A percentile compares a stretch with the other conserved stretches of the same genome.
These are phyloP conservation scores for Alsophila aescularia DNA, from an alignment of 2,888 invertebrate genomes.

Conservation along the genomic window DNA sequence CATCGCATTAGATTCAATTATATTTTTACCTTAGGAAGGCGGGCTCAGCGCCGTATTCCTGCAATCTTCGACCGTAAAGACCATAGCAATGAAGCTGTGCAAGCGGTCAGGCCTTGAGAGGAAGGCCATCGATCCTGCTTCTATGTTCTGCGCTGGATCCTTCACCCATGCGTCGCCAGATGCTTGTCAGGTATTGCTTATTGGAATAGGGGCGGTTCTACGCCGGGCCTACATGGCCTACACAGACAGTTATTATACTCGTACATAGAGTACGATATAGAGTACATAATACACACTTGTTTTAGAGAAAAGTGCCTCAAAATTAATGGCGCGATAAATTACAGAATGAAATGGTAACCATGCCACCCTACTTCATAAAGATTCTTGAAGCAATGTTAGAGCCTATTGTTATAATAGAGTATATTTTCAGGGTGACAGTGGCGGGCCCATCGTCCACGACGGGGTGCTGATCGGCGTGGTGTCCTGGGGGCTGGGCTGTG, in stretches of 20 bases:
- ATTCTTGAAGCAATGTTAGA: too few species aligned
- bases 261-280: too few species aligned
- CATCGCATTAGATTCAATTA: too few species aligned
- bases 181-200: constrained; percentile 74
- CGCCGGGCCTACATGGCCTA: too few species aligned
- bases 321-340: too few species aligned
- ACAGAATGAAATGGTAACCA: too few species aligned
- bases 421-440: constrained; percentile 74
- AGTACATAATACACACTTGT: too few species aligned
- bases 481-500: constrained; percentile 80
- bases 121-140: constrained; percentile 70
- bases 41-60: constrained; percentile 70
- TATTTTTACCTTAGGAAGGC: constrained; percentile 57
- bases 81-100: constrained; percentile 77
- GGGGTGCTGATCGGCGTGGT: constrained; percentile 78
- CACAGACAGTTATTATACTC: too few species aligned
- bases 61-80: constrained; percentile 70
- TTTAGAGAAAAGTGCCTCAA: too few species aligned
- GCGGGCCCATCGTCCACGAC: constrained; percentile 76
- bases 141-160: constrained; percentile 84
- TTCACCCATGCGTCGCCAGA: constrained; percentile 76
- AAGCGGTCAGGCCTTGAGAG: constrained; percentile 67
- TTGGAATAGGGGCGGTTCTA: too few species aligned
- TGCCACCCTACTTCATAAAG: too few species aligned
- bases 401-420: too few species aligned